Evolutionary conservation across 2,113 vertebrate genomes (phyloP).

Genomic region (Ctenomys sociabilis): DNA sequence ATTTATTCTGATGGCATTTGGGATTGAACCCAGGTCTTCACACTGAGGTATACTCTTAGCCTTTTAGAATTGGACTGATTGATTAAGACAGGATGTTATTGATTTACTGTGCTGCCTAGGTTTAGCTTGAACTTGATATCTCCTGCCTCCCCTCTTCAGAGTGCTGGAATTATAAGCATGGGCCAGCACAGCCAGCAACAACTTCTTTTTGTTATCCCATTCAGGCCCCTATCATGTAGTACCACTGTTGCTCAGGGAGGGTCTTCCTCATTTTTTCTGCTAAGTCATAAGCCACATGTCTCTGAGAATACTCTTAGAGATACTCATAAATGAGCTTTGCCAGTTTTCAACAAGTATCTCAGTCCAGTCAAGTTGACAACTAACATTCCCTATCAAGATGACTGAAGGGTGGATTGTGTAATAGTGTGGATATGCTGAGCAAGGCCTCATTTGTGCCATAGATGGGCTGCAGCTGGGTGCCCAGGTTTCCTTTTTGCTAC

Average conservation of each 20-base stretch:
- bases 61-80: not conserved
- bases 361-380: not conserved
- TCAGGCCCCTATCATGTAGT: not conserved
- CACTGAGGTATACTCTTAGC: not conserved
- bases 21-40: not conserved
- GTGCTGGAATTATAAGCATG: not conserved
- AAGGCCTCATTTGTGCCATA: no score
- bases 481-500: not conserved
- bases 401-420: not conserved
- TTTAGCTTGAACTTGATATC: not conserved
- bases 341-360: not conserved
- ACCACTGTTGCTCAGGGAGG: not conserved
- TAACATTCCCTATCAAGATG: not conserved
- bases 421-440: not conserved
- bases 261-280: not conserved
- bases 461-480: not conserved
- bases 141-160: not conserved
- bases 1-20: not conserved
- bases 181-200: not conserved
- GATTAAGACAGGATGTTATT: not conserved
- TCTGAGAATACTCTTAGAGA: not conserved
- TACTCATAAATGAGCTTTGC: not conserved
- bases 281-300: not conserved
- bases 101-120: not conserved
- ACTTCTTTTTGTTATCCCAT: not conserved